Base-by-base conservation (phyloP, 2,113 vertebrate genomes). In the Sphyrna mokarran region DNA sequence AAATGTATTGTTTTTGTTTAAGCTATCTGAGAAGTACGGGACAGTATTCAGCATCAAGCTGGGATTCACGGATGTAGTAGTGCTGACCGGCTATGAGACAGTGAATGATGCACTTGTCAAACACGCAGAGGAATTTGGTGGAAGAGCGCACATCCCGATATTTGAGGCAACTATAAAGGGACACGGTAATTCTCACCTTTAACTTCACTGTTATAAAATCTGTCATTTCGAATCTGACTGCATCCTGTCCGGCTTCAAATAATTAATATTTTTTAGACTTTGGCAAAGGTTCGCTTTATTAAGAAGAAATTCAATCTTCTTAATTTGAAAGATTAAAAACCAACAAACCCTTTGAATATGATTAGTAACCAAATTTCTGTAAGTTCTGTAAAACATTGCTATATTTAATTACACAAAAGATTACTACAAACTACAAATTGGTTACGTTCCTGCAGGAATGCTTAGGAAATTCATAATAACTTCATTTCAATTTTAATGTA, bases 121-220 rank as follows among this genome's bases (percentile, higher is more conserved):
- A 54, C 48, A 54, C 5, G 48, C 48, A 54, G 48, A 4, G 48
- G 48, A 54, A 54, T 54, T 54, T 54, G 48, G 48, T 54, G 48
- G 48, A 4, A 54, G 48, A 54, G 48, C 48, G 4, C 48, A 54
- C 3, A 3, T 54, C 48, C 48, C 48, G 48, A 54, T 54, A 54
- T 5, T 4, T 54, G 48, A 54, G 48, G 14, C 98, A 48, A 87
- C 96, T 0, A 96, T 69, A 16, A 95, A 97, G 26, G 97, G 97
- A 96, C 97, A 98, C 61, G 98, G 98, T 98, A 97, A 96, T 33
- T 43, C 48, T 16, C 37, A 22, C 11, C 40, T 86, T 86, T 43
- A 43, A 6, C 80, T 85, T 40, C 40, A 8, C 11, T 26, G 0
- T 54, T 43, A 0, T 87, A 11, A 54, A 20, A 48, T 22, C 5